Evolutionary conservation across 1,140 invertebrate species (phyloP), one percentile per base, ranked within the genome.

Genomic region (Drosophila lowei): DNA sequence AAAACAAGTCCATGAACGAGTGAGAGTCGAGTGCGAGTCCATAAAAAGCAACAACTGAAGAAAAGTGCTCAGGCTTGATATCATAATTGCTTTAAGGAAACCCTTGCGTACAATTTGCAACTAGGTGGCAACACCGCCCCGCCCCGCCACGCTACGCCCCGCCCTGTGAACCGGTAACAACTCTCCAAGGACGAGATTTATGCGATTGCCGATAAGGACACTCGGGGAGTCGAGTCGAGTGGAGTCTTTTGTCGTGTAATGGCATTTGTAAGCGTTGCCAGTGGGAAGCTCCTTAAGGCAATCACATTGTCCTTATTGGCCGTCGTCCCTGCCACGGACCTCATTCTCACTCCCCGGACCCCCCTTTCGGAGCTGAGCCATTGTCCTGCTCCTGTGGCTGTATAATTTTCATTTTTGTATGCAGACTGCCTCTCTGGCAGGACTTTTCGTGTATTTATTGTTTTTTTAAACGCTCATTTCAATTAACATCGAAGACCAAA

Each of bases 181-280:
- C 78, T 86, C 83, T 86, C 83, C 28, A 43, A 88, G 83, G 83
- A 88, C 83, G 61, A 88, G 83, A 86, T 86, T 86, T 88, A 86
- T 86, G 83, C 83, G 84, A 86, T 86, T 75, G 75, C 56, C 75
- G 80, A 85, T 85, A 70, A 70, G 66, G 66, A 70, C 63, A 70
- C 66, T 70, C 52, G 34, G 63, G 46, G 46, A 44, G 30, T 67
- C 41, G 44, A 52, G 55, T 56, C 57, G 43, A 76, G 55, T 56
- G 54, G 43, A 76, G 56, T 76, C 73, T 62, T 66, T 67, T 77
- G 53, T 62, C 41, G 61, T 75, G 78, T 88, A 88, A 85, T 86
- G 81, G 81, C 73, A 63, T 86, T 86, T 72, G 79, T 76, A 84
- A 84, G 77, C 77, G 66, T 65, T 65, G 34, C 52, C 44, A 60